Conservation (phyloP, 2,113 vertebrate species). For the Baryphthengus martii region DNA sequence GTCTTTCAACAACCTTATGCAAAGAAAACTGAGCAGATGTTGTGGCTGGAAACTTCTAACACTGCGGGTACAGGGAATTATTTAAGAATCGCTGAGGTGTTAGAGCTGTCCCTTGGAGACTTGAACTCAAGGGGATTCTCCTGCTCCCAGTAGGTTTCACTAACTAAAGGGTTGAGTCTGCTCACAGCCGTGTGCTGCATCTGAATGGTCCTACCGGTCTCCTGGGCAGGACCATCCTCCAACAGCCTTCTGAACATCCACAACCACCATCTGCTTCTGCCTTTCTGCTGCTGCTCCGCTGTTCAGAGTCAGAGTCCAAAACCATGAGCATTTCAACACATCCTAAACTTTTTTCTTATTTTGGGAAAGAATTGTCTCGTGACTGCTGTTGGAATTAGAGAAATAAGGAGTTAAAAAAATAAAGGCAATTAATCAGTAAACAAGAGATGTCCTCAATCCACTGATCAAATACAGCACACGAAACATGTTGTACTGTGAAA, state of each 20-base stretch:
- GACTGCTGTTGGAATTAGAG: neutral
- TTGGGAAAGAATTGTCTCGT: neutral
- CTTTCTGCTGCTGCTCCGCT: neutral
- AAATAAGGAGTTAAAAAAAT: neutral
- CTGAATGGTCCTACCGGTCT: neutral
- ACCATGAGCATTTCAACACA: rapidly evolving
- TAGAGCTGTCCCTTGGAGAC: neutral
- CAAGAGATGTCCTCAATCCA: neutral
- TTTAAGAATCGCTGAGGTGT: neutral
- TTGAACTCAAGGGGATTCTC: neutral
- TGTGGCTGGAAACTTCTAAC: neutral
- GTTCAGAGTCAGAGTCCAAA: neutral
- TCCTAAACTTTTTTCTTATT: neutral
- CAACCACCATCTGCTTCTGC: neutral
- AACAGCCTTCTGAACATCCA: neutral
- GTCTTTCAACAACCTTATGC: neutral
- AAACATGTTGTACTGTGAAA: neutral
- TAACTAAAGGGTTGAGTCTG: neutral
- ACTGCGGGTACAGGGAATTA: neutral
- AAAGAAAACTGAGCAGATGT: neutral
- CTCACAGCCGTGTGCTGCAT: neutral
- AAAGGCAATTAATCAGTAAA: neutral
- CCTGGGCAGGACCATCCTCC: neutral
- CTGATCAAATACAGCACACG: neutral
- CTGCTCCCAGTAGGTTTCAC: neutral